These are phyloP conservation scores for Eupeodes latifasciatus DNA, from an alignment of 2,888 invertebrate species.

Conservation along the genomic window DNA sequence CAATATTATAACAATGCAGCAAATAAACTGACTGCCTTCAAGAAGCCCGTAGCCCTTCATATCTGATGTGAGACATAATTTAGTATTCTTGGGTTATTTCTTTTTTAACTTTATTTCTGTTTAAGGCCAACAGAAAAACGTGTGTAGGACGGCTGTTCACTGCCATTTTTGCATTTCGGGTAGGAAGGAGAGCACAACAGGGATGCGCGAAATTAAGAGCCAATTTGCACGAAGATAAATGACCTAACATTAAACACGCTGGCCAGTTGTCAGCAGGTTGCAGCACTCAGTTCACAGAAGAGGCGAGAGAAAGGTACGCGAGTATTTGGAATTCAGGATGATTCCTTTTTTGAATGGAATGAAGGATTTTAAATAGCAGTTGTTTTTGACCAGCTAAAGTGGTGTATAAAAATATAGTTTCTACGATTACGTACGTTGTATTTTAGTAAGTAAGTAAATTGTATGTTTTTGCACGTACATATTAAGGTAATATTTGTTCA, in stretches of 20 bases:
- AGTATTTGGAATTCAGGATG: slow-evolving; percentile 9
- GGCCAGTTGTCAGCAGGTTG: slow-evolving; percentile 76
- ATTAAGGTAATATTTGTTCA: too few species aligned
- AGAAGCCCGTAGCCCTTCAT: slow-evolving; percentile 70
- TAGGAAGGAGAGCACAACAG: slow-evolving; percentile 51
- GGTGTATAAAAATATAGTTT: background rate
- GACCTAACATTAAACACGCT: slow-evolving; percentile 74
- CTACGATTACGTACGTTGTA: background rate
- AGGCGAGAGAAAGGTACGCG: background rate
- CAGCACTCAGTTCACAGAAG: slow-evolving; percentile 27
- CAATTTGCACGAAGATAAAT: slow-evolving; percentile 76
- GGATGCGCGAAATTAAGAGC: slow-evolving; percentile 75
- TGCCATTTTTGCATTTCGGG: slow-evolving; percentile 44
- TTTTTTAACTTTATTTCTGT: background rate
- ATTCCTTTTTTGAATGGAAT: background rate
- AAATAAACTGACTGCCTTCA: slow-evolving; percentile 65
- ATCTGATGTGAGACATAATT: slow-evolving; percentile 74
- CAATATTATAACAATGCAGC: slow-evolving; percentile 65
- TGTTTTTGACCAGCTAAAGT: slow-evolving; percentile 36
- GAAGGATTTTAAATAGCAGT: slow-evolving; percentile 49
- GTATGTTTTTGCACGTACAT: background rate
- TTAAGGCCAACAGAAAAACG: slow-evolving; percentile 48
- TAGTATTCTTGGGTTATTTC: slow-evolving; percentile 55
- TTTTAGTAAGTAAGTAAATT: background rate
- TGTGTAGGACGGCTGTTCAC: slow-evolving; percentile 68